Evolutionary conservation across 2,113 vertebrate species (phyloP), one percentile per base, ranked within the genome.

Genomic region (Leiothrix lutea): DNA sequence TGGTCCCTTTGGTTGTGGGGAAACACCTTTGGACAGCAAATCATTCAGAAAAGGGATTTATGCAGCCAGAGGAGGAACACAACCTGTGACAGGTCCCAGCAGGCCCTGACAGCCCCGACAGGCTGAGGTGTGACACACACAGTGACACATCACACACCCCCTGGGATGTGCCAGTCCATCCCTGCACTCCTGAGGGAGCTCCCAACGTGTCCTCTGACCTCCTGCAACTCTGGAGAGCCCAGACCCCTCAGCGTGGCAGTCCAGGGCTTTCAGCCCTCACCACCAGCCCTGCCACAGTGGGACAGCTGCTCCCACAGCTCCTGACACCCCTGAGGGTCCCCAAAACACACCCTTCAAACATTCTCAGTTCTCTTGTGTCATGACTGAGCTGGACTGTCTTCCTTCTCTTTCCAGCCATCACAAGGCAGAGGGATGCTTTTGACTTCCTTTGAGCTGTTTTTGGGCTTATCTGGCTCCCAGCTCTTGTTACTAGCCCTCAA

Each of bases 231-330:
- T 1, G 0, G 3, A 1, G 2, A 92, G 60, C 42, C 22, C 67
- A 29, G 22, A 42, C 2, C 20, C 42, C 72, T 28, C 35, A 13
- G 16, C 1, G 0, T 2, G 0, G 70, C 42, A 57, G 24, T 7
- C 15, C 42, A 58, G 8, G 13, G 11, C 33, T 62, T 44, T 33
- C 6, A n/a, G 67, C 40, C 3, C 1, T 12, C 19, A 3, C 21
- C 50, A 29, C 11, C 36, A 33, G 36, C 31, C 53, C 75, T 50
- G 57, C 42, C 9, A 1, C 0, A 2, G 3, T 12, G 61, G 69
- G 8, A 54, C 24, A 29, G 74, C 60, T 66, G 58, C 17, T 82
- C 50, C 44, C 0, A 1, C 45, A 50, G 50, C 47, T 18, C 47
- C 60, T 25, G 18, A 18, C 21, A 36, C 14, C 40, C 60, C 45